Evolutionary conservation across 2,113 vertebrate genomes (phyloP), one percentile per base, ranked within the genome.

Genomic region (Pygoscelis adeliae): DNA sequence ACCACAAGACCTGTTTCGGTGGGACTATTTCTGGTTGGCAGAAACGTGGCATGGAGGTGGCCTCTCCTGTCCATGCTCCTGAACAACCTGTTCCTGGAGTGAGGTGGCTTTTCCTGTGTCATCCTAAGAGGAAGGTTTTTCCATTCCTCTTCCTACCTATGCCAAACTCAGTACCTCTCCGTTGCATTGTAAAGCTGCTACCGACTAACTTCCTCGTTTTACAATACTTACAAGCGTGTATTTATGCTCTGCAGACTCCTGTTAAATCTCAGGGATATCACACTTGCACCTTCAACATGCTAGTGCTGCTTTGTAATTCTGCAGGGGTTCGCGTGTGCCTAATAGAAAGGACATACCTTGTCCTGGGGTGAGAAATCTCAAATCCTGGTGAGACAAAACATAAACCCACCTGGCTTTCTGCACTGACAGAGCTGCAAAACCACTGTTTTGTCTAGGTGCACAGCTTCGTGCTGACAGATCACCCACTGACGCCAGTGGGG

Each of bases 321-420:
- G 30, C 49, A 53, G 34, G 59, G 58, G 53, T 40, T 63, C 6
- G 0, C 7, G 27, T 7, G 26, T 36, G 67, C 49, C 29, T 12
- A 3, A 44, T 0, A 15, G 23, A n/a, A 85, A n/a, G 12, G 50
- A 17, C 0, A 5, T 1, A 9, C 0, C 0, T 38, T 20, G 5
- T 23, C 69, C 23, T 3, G 2, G 80, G 58, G 6, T 25, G 26
- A 62, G 47, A 46, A 65, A 80, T 16, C 52, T 40, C 38, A 19
- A 55, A 32, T 27, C 14, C 2, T 5, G 10, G 53, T 5, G 26
- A 53, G 22, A 52, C 3, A 25, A 53, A 59, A 15, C 6, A 11
- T 6, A n/a, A 63, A 78, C 7, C 6, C 38, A 30, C 40, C 23
- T 6, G 56, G 30, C 17, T 47, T 65, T 40, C n/a, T 52, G 73